These are phyloP conservation scores for Muscina levida DNA, from an alignment of 2,888 invertebrate genomes.

Conservation along the genomic window DNA sequence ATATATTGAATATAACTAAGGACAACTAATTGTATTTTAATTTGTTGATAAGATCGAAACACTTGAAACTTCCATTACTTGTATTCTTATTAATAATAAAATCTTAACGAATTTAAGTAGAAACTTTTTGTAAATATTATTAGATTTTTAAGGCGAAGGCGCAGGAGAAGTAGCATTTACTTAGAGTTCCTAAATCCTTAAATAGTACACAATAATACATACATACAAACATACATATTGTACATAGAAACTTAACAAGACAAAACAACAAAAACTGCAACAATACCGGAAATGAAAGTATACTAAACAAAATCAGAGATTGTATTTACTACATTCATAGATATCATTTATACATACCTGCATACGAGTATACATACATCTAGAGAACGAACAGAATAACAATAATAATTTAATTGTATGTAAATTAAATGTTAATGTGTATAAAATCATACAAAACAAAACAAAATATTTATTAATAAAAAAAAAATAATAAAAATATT, in stretches of 20 bases:
- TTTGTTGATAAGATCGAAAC: constrained; percentile 33
- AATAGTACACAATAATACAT: neutral
- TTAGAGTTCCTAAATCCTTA: constrained; percentile 54
- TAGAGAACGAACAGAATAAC: neutral
- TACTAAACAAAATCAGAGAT: constrained; percentile 15
- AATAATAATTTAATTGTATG: constrained; percentile 16
- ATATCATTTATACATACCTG: constrained; percentile 33
- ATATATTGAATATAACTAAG: constrained; percentile 15
- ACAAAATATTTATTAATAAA: constrained; percentile 1
- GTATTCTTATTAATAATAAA: constrained; percentile 33
- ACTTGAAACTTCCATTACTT: constrained; percentile 49
- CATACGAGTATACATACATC: too few relatives aligned
- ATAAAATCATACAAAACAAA: constrained; percentile 8
- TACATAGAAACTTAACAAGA: neutral
- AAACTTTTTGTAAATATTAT: constrained; percentile 55
- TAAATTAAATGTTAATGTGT: constrained; percentile 35
- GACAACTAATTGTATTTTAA: constrained; percentile 10
- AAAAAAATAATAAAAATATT: neutral
- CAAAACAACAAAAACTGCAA: neutral
- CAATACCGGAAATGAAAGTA: constrained; percentile 36
- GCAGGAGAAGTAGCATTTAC: constrained; percentile 50
- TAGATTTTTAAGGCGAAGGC: constrained; percentile 42
- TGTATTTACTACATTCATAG: constrained; percentile 27
- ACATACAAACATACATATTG: too few relatives aligned
- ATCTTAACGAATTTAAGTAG: constrained; percentile 56